Evolutionary conservation across 1,140 invertebrate species (phyloP).

Genomic region (Drosophila navojoa): DNA sequence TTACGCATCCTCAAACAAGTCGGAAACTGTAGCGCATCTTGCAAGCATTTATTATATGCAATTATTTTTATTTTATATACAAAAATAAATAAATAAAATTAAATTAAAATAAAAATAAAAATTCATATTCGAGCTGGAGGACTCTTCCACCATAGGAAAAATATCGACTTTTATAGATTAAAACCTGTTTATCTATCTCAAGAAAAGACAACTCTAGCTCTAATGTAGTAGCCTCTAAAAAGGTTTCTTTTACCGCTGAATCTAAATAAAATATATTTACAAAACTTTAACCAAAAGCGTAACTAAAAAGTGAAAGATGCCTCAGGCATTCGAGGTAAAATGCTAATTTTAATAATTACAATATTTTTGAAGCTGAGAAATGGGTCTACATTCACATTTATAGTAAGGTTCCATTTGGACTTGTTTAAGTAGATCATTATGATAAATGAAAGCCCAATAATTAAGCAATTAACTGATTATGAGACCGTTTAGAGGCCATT

Average conservation of each 20-base stretch:
- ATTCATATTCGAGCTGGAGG: too few species aligned
- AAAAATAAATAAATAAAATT: neutral
- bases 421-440: neutral
- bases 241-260: neutral
- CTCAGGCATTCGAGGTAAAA: slow-evolving; percentile 1
- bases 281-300: neutral
- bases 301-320: slow-evolving; percentile 19
- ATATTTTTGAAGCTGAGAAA: slow-evolving; percentile 10
- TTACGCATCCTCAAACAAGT: neutral
- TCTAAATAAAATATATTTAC: neutral
- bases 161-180: too few species aligned
- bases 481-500: neutral
- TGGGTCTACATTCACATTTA: neutral
- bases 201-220: neutral
- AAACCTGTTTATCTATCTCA: too few species aligned
- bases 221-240: neutral
- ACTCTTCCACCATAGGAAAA: too few species aligned
- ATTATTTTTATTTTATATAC: neutral
- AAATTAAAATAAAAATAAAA: too few species aligned
- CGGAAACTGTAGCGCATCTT: neutral
- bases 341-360: slow-evolving; percentile 17
- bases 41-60: neutral
- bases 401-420: neutral
- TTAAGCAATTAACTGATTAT: neutral
- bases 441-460: neutral